Conservation (phyloP, 2,888 invertebrate species). For the Erebia epiphron region DNA sequence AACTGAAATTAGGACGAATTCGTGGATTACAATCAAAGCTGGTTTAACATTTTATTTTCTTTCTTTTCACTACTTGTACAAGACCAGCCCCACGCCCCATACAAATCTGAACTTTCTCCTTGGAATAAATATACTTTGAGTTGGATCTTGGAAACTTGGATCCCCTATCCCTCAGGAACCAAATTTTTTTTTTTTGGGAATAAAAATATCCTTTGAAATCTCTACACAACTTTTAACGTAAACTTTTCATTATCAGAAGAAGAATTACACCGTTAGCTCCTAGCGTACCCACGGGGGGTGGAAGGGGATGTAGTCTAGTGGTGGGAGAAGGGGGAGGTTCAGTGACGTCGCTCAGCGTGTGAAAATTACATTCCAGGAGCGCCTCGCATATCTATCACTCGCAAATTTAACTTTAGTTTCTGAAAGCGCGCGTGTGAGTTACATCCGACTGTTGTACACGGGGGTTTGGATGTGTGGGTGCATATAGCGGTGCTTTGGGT, state of each 20-base stretch:
- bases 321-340: conserved; percentile 50
- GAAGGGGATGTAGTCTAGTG: conserved; percentile 39
- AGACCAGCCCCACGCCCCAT: no score
- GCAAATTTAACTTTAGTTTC: conserved; percentile 82
- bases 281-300: conserved; percentile 30
- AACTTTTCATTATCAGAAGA: not conserved
- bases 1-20: no score
- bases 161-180: no score
- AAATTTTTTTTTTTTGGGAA: no score
- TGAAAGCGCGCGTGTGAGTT: conserved; percentile 48
- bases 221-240: no score
- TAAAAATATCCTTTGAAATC: no score
- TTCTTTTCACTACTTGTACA: no score
- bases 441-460: conserved; percentile 20
- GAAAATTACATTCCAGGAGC: conserved; percentile 83
- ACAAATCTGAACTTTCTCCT: no score
- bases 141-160: no score
- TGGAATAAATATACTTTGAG: no score
- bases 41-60: no score
- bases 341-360: conserved; percentile 77
- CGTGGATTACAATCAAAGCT: no score
- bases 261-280: conserved; percentile 21
- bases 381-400: conserved; percentile 83
- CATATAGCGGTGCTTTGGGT: conserved; percentile 1
- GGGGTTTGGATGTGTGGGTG: conserved; percentile 4